These are phyloP conservation scores for Lacerta bilineata DNA, from an alignment of 2,797 vertebrate species.

Conservation along the genomic window DNA sequence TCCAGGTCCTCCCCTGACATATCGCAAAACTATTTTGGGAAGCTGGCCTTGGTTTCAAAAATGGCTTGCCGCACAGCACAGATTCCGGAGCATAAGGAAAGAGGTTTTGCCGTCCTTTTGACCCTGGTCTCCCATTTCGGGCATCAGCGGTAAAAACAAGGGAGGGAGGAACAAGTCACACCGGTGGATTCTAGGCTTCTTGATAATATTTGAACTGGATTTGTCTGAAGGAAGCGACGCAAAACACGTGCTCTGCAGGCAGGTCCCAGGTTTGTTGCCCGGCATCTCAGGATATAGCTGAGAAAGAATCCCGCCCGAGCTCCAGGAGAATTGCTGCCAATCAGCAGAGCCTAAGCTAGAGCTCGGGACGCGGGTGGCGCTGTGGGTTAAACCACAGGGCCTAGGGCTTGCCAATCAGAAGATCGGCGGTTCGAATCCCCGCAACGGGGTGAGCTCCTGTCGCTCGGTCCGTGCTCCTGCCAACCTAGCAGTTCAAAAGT, in stretches of 20 bases:
- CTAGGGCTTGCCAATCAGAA: too few relatives aligned
- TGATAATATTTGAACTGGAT: neutral
- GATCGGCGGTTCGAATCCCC: too few relatives aligned
- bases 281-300: neutral
- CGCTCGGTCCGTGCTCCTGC: too few relatives aligned
- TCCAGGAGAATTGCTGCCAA: neutral
- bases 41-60: neutral
- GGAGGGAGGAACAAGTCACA: neutral
- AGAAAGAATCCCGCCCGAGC: neutral
- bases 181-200: neutral
- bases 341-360: neutral
- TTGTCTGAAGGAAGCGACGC: neutral
- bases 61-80: neutral
- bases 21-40: slow-evolving; percentile 14
- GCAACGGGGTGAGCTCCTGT: too few relatives aligned
- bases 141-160: neutral
- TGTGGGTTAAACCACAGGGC: too few relatives aligned
- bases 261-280: neutral
- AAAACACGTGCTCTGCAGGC: neutral
- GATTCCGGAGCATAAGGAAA: neutral
- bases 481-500: too few relatives aligned
- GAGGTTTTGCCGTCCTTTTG: neutral
- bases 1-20: too few relatives aligned
- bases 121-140: neutral
- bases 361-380: too few relatives aligned